Base-by-base conservation (phyloP, 2,113 vertebrate species). In the Pseudorasbora parva region DNA sequence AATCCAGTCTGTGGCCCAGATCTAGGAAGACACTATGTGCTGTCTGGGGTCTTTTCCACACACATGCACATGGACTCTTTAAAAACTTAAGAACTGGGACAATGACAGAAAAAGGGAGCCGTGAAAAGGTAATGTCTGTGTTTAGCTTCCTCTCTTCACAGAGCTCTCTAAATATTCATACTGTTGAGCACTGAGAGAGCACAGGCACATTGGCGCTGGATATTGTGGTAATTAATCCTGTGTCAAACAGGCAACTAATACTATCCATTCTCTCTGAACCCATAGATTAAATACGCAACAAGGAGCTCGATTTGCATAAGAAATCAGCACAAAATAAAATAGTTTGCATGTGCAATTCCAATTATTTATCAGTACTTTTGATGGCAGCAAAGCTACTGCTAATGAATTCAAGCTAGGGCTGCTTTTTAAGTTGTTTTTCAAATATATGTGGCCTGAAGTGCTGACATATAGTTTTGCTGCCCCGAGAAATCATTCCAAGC, bases 171-270 rank as follows among this genome's bases (percentile, higher is more conserved):
- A 78, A 78, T 62, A 78, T 62, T 27, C 49, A 80, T 66, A 66
- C 15, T 64, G 14, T 11, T 78, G 27, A 75, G 17, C 49, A 54
- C 23, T 27, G 27, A 60, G 41, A n/a, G 62, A 43, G 49, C 43
- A 19, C 51, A 73, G 23, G 74, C n/a, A 81, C 83, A 91, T 91
- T 89, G 90, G 89, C 87, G 91, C 89, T 90, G 85, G n/a, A 84
- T 69, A 89, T 90, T 92, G 89, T 91, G 90, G 84, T 68, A 89
- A 88, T 91, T 93, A 93, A 94, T 92, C 91, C 88, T 0, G 89
- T 91, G 92, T 92, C 91, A 92, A 91, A 89, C 91, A 89, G 89
- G n/a, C 15, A 8, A 23, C 57, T 64, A 87, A 84, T 78, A 85
- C 91, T 87, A 69, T 62, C 86, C 91, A 84, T 87, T 82, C 47